These are phyloP conservation scores for Amiota mariae DNA, from an alignment of 2,888 invertebrate species.

Conservation along the genomic window DNA sequence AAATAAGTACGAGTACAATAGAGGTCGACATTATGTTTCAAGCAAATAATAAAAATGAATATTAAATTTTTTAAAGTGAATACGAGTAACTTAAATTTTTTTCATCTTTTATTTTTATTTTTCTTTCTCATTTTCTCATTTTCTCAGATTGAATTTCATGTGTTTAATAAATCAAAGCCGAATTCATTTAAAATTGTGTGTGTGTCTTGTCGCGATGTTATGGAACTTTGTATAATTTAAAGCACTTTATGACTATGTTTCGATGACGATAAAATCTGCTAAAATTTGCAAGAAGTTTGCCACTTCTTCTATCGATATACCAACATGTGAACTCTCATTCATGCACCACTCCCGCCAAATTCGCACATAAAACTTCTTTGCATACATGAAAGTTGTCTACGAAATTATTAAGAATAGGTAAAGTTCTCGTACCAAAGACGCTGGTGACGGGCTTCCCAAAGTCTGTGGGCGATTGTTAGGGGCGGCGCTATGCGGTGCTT, in stretches of 20 bases:
- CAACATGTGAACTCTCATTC: no score
- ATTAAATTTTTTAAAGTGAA: no score
- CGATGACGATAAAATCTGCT: conserved; percentile 22
- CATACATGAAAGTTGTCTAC: conserved; percentile 18
- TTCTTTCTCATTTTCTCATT: neutral
- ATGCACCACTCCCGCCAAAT: neutral
- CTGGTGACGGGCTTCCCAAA: no score
- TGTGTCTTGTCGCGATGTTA: neutral
- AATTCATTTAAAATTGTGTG: neutral
- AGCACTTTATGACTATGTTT: neutral
- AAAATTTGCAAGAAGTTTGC: conserved; percentile 21
- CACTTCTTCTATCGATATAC: no score
- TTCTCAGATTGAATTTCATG: neutral
- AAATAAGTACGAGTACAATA: no score
- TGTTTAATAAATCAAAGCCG: conserved; percentile 17
- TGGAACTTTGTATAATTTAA: conserved; percentile 11
- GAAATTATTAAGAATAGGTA: conserved; percentile 22
- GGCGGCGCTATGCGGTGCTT: neutral
- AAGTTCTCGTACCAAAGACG: conserved; percentile 5
- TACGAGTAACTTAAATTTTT: no score
- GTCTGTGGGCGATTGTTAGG: neutral
- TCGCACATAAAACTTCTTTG: neutral
- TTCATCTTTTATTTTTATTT: no score
- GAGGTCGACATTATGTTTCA: no score
- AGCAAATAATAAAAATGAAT: no score